Base-by-base conservation (phyloP, 2,113 vertebrate species). In the Pavo muticus region DNA sequence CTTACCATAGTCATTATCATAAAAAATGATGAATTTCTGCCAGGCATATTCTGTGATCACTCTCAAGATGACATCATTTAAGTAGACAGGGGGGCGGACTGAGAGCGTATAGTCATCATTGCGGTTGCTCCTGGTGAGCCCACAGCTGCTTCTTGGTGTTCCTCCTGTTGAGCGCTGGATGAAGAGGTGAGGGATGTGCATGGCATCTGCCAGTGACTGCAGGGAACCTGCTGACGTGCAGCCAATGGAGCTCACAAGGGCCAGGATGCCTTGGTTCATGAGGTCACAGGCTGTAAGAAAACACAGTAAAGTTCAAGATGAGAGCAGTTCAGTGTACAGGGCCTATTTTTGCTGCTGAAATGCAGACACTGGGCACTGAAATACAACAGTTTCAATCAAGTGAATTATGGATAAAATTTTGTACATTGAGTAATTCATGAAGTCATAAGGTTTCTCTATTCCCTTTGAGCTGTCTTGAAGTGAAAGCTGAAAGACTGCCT, bases 1-100 rank as follows among this genome's bases (percentile, higher is more conserved):
- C 98, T 98, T 97, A 99, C 99, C 99, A 11, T 99, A 99, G 89
- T 99, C 98, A 0, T 97, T 99, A 91, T 99, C 99, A 6, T 99
- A 99, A 98, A 99, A 99, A 95, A 99, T 98, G 85, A 99, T 99
- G 97, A 99, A 99, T 96, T 99, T 99, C 97, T 99, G 99, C 99
- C 99, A 99, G 96, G 99, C 98, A 63, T 99, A 99, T 95, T 99
- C 99, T 0, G 98, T 98, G 96, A 99, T 98, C 93, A 99, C 99
- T 79, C 98, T 98, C 87, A 99, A 95, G 96, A 99, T 99, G 96
- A 99, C 99, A 23, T 99, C 99, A 68, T 99, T 99, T 85, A 99
- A 90, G 97, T 99, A 99, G 96, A 99, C 98, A 10, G 98, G 99
- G 10, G 99, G 99, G 30, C 99, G 98, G n/a, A 99, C 99, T 1